Percentiles rank a stretch among this genome's conserved stretches.
phyloP scores from a whole-genome alignment of 1,140 invertebrate genomes.

The Cyclargus thomasi region DNA sequence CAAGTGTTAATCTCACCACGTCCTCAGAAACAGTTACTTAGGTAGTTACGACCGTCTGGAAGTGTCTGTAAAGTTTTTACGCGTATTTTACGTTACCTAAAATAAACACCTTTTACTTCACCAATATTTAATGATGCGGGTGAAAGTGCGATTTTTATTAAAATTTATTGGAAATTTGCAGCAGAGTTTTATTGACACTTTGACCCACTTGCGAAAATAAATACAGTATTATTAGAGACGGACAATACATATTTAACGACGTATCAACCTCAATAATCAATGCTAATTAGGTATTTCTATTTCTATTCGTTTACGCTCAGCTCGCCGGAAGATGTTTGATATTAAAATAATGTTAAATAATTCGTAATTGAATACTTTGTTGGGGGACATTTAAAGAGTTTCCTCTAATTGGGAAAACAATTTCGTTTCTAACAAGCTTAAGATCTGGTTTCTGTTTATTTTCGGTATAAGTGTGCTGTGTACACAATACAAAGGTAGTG shows the following conservation, averaged over 20 bases:
- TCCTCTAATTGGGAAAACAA: slow-evolving; percentile 7
- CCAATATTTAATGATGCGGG: not conserved
- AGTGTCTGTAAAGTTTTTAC: slow-evolving; percentile 3
- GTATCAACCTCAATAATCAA: not conserved
- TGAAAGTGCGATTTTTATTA: not conserved
- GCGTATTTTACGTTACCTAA: not conserved
- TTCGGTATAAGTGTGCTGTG: not conserved
- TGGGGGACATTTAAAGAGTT: slow-evolving; percentile 7
- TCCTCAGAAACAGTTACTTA: not conserved
- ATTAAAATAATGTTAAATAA: not conserved
- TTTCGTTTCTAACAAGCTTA: not conserved
- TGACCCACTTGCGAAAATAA: not conserved
- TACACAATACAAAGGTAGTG: not conserved
- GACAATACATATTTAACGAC: not conserved
- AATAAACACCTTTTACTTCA: not conserved
- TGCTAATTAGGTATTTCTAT: not conserved
- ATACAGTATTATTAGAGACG: not conserved
- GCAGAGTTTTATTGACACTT: not conserved
- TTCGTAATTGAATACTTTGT: not conserved
- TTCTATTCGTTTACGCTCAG: not conserved
- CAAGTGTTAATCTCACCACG: not conserved
- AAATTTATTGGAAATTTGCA: not conserved
- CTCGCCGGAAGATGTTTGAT: not conserved
- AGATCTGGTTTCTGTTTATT: slow-evolving; percentile 6
- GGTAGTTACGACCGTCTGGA: not conserved